Evolutionary conservation across 2,797 vertebrate genomes (phyloP).

Genomic region (Anabas testudineus): DNA sequence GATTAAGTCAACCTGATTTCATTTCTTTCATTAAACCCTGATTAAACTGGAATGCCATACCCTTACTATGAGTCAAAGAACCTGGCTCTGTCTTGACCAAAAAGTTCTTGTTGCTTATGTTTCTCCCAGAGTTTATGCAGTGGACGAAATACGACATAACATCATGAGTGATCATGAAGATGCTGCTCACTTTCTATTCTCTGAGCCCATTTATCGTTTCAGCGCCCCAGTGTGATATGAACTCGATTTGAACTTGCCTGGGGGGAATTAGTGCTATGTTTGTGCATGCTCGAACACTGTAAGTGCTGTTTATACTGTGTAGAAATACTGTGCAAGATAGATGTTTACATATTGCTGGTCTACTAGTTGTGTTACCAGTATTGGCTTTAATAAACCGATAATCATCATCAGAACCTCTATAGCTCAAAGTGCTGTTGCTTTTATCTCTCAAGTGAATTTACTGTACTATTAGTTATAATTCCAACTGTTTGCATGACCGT

Average conservation of each 20-base stretch:
- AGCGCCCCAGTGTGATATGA: constrained; percentile 40
- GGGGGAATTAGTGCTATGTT: background rate
- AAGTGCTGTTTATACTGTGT: constrained; percentile 35
- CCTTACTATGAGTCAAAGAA: background rate
- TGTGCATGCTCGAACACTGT: constrained; percentile 5
- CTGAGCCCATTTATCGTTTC: constrained; percentile 29
- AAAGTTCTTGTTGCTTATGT: constrained; percentile 17
- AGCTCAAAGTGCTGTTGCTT: constrained; percentile 33
- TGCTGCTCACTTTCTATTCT: constrained; percentile 42
- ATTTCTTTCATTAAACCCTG: constrained; percentile 18
- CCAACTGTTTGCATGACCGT: constrained; percentile 27
- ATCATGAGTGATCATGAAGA: constrained; percentile 33
- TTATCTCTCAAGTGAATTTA: constrained; percentile 48
- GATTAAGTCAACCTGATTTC: constrained; percentile 10
- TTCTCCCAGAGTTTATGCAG: constrained; percentile 21
- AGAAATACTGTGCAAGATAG: background rate
- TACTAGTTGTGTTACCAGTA: constrained; percentile 1
- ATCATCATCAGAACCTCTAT: constrained; percentile 15
- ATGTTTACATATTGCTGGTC: constrained; percentile 13
- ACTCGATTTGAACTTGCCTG: constrained; percentile 66
- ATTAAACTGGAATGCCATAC: constrained; percentile 18
- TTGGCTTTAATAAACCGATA: constrained; percentile 28
- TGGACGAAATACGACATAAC: constrained; percentile 31
- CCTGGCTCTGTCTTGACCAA: constrained; percentile 2
- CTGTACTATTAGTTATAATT: constrained; percentile 9